Percentiles rank a stretch among this genome's conserved stretches.
Conservation (phyloP, 2,113 vertebrate species). For the Chrysochloris asiatica region DNA sequence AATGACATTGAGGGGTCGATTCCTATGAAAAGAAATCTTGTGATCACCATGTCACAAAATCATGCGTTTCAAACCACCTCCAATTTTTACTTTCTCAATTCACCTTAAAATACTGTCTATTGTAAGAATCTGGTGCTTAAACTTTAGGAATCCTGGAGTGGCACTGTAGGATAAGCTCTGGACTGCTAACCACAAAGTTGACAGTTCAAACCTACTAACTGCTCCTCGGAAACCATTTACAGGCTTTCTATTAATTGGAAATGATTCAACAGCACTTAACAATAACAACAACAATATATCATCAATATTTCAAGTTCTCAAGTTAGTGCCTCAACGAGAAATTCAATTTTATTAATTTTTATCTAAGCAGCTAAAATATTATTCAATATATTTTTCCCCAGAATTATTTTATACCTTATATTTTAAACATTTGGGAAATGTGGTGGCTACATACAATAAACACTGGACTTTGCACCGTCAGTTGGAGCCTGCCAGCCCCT, state of each 20-base stretch:
- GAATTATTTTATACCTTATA: neutral
- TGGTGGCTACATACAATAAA: no score
- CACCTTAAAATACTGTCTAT: slow-evolving; percentile 72
- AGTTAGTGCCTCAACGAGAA: slow-evolving; percentile 11
- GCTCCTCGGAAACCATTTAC: no score
- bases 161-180: no score
- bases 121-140: no score
- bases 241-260: no score
- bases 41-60: slow-evolving; percentile 20
- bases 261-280: no score
- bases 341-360: slow-evolving; percentile 28
- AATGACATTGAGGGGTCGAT: slow-evolving; percentile 52
- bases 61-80: slow-evolving; percentile 43
- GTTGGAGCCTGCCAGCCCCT: no score
- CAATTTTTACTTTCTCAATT: slow-evolving; percentile 69
- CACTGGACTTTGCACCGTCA: no score
- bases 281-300: no score
- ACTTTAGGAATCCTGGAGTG: no score
- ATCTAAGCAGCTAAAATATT: neutral
- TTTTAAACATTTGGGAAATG: slow-evolving; percentile 17
- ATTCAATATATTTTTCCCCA: neutral
- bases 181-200: no score
- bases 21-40: slow-evolving; percentile 60
- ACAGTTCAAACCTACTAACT: no score
- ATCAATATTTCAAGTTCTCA: slow-evolving; percentile 67